Base-by-base conservation (phyloP, 2,797 vertebrate genomes). In the Sebastes melanostomus region DNA sequence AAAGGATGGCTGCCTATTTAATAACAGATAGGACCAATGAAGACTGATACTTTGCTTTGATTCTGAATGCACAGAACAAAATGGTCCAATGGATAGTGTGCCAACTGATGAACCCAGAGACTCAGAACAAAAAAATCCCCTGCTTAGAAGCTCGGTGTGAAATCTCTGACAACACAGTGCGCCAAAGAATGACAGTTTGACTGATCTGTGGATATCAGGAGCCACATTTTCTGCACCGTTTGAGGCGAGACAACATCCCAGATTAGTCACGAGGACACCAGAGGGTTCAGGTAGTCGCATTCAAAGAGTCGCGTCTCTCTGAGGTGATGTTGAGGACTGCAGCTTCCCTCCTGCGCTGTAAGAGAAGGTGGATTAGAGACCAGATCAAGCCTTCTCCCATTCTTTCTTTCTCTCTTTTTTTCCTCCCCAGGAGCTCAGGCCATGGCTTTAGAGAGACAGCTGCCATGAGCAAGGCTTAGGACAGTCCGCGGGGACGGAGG, bases 391-490 rank as follows among this genome's bases (percentile, higher is more conserved):
- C 36, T 66, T 66, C 60, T 70, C 86, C 81, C 77, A 46, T 38
- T 81, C 68, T 78, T 66, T 66, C 59, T 65, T 70, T 63, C 55
- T 62, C 52, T 46, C 65, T 56, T 77, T 60, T 81, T 74, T 69
- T 66, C 32, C 83, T 88, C 77, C 78, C 83, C 69, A 66, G 72
- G 88, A 93, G 90, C 88, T 92, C 88, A 90, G 89, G 82, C 89
- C 84, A 75, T 32, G 84, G 93, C 90, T 93, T 94, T 91, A 88
- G 86, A 90, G 89, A 92, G 88, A 87, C 86, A 77, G 86, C 84
- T 75, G 85, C 91, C 87, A 89, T 90, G 89, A 92, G 89, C 86
- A 89, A 91, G 88, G 90, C 90, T 91, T 89, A 91, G 87, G 88
- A 89, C 86, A 62, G 83, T 88, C 91, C 79, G 11, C 5, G 1